A percentile compares a stretch with the other conserved stretches of the same genome.
These are phyloP conservation scores for Zoroaster sp. DNA, from an alignment of 53 echinoderm and acorn worm genomes.

Conservation along the genomic window DNA sequence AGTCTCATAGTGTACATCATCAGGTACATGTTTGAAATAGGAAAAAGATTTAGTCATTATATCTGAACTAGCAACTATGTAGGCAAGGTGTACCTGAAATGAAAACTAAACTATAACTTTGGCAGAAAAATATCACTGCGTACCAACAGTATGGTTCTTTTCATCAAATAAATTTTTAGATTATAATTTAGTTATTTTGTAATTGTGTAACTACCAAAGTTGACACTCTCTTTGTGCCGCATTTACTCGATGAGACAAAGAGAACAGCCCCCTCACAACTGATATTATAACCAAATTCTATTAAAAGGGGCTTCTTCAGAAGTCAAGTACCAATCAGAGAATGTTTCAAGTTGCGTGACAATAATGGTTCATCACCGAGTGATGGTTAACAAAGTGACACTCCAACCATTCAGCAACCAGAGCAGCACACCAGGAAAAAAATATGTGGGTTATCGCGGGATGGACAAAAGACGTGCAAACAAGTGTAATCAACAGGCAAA, in stretches of 20 bases:
- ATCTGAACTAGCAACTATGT: too few relatives aligned
- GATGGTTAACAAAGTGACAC: not conserved
- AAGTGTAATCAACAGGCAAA: not conserved
- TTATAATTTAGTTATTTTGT: too few relatives aligned
- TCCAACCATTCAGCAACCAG: not conserved
- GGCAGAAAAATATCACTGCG: too few relatives aligned
- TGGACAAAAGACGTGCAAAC: constrained; percentile 6
- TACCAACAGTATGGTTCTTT: too few relatives aligned
- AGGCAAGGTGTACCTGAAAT: too few relatives aligned
- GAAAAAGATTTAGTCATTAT: too few relatives aligned
- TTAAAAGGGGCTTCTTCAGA: not conserved
- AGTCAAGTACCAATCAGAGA: constrained; percentile 8
- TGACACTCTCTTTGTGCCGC: too few relatives aligned
- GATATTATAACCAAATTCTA: too few relatives aligned
- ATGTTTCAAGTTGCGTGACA: not conserved
- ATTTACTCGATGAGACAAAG: not conserved
- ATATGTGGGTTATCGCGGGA: constrained; percentile 19
- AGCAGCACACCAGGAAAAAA: not conserved
- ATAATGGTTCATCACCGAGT: not conserved
- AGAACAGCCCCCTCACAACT: not conserved
- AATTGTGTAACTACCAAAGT: too few relatives aligned
- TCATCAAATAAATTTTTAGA: not conserved
- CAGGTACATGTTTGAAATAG: too few relatives aligned
- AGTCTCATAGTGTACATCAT: not conserved
- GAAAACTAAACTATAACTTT: too few relatives aligned